A percentile compares a stretch with the other conserved stretches of the same genome.
phyloP scores from a whole-genome alignment of 1,140 invertebrate species.

The Papilio polyxenes region DNA sequence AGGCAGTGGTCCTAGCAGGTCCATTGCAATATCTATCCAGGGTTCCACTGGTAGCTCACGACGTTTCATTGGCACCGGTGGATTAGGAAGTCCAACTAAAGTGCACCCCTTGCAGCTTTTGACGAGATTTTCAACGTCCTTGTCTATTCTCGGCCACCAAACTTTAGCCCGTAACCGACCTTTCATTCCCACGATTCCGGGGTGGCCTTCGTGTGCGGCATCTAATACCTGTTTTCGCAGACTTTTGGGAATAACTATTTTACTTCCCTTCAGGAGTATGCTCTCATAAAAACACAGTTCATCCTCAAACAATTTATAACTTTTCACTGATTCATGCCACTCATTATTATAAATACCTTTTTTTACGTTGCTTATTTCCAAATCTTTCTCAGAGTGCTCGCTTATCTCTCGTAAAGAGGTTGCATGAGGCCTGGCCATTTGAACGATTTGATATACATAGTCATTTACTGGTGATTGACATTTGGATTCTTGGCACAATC shows the following conservation, averaged over 20 bases:
- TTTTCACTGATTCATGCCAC: conserved; percentile 43
- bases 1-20: too few species aligned
- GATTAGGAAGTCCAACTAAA: conserved; percentile 40
- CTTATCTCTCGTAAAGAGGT: conserved; percentile 41
- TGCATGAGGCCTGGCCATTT: conserved; percentile 32
- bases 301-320: conserved; percentile 44
- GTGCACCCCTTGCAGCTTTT: conserved; percentile 74
- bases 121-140: conserved; percentile 67
- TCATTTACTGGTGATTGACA: background rate
- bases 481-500: conserved; percentile 27
- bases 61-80: conserved; percentile 43
- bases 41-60: conserved; percentile 40
- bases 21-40: background rate
- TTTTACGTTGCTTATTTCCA: conserved; percentile 44
- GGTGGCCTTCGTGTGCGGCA: conserved; percentile 77
- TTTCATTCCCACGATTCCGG: conserved; percentile 76
- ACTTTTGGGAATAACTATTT: conserved; percentile 50
- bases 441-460: conserved; percentile 39
- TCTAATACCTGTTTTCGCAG: conserved; percentile 49
- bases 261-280: conserved; percentile 45
- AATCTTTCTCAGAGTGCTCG: conserved; percentile 34
- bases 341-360: conserved; percentile 42
- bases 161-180: conserved; percentile 41
- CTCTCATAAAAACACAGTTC: conserved; percentile 47
- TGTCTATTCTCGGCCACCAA: conserved; percentile 73